phyloP scores from a whole-genome alignment of 2,888 invertebrate species.

The Drosophila stalkeri region DNA sequence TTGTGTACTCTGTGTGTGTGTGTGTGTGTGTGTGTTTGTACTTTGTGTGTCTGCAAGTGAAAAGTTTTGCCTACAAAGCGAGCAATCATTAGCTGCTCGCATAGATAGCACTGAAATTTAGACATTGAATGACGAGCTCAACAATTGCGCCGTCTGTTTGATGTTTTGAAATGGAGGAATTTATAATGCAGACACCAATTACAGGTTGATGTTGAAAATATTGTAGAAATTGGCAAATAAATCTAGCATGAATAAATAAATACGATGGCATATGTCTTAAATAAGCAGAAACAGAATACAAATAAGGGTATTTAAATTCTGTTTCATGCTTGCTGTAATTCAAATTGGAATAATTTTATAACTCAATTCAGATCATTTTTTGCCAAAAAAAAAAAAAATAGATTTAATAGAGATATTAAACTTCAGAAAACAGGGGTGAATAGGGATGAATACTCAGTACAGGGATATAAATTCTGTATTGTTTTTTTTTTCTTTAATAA shows the following conservation, averaged over 20 bases:
- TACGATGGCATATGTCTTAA: not conserved
- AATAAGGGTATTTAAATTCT: no score
- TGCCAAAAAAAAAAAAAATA: no score
- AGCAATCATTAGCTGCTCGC: conserved; percentile 52
- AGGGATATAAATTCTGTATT: no score
- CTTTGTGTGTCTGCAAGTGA: conserved; percentile 50
- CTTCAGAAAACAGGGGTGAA: no score
- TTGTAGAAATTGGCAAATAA: not conserved
- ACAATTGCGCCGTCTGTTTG: conserved; percentile 26
- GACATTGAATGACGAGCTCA: conserved; percentile 22
- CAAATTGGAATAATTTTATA: no score
- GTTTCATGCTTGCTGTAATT: no score
- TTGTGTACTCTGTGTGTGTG: not conserved
- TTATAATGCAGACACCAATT: not conserved
- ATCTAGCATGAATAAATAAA: not conserved
- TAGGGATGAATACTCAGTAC: no score
- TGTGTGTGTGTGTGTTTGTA: not conserved
- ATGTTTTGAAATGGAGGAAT: not conserved
- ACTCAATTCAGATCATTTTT: no score
- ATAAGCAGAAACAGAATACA: not conserved
- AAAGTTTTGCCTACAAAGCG: conserved; percentile 44
- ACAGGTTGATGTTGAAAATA: not conserved
- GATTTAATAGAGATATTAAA: no score
- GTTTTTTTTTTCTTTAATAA: no score
- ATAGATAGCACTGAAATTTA: conserved; percentile 47